Conservation (phyloP, 2,888 invertebrate species). For the Drosophila emarginata region DNA sequence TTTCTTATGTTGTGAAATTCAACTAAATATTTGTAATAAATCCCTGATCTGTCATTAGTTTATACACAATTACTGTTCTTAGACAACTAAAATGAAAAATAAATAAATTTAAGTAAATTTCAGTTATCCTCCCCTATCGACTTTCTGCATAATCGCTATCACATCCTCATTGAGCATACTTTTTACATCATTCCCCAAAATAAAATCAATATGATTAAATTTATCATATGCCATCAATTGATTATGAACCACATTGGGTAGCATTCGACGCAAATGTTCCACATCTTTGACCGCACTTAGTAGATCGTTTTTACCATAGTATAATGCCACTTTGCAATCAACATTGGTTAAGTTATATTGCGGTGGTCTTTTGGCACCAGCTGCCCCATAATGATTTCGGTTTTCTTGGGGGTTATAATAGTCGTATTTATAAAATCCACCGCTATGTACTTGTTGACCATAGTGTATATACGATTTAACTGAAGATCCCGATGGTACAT, state of each 20-base stretch:
- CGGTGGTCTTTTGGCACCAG: conserved; percentile 68
- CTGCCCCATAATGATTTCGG: conserved; percentile 27
- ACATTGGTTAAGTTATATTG: conserved; percentile 83
- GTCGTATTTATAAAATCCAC: conserved; percentile 83
- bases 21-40: no score
- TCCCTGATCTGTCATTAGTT: no score
- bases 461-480: conserved; percentile 84
- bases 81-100: no score
- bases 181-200: conserved; percentile 44
- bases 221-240: conserved; percentile 34
- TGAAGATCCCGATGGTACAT: conserved; percentile 85
- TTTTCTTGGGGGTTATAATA: conserved; percentile 79
- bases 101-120: no score
- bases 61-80: no score
- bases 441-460: conserved; percentile 81
- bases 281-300: conserved; percentile 82
- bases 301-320: conserved; percentile 69
- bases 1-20: no score
- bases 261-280: conserved; percentile 30
- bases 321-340: conserved; percentile 81
- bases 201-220: conserved; percentile 55
- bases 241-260: conserved; percentile 70
- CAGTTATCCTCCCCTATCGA: conserved; percentile 39
- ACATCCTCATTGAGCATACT: conserved; percentile 43
- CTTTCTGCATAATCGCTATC: conserved; percentile 46